phyloP scores from a whole-genome alignment of 2,797 vertebrate species.

The Cirrhinus mrigala region DNA sequence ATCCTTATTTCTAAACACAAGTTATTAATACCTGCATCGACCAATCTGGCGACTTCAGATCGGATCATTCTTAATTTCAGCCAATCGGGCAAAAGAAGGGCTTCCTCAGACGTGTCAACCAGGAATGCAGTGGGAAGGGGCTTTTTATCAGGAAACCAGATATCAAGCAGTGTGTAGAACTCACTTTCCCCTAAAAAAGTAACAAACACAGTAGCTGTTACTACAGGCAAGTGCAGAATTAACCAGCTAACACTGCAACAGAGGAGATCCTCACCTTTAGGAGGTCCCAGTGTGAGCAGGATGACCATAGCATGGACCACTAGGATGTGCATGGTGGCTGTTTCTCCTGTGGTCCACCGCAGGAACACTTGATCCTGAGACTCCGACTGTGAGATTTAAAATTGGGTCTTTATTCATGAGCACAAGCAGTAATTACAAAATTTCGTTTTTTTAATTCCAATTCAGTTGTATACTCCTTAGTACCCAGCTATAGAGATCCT shows the following conservation, averaged over 20 bases:
- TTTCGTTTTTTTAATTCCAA: no score
- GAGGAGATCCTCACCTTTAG: constrained; percentile 73
- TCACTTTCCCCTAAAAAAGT: constrained; percentile 82
- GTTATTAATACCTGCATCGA: constrained; percentile 87
- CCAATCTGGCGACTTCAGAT: constrained; percentile 92
- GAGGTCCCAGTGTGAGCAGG: constrained; percentile 87
- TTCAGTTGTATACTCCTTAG: constrained; percentile 52
- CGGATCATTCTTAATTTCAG: constrained; percentile 98
- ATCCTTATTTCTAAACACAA: not conserved
- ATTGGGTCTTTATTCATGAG: not conserved
- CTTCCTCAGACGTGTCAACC: constrained; percentile 97
- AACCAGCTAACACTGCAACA: not conserved
- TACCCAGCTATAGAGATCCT: constrained; percentile 99
- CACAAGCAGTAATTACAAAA: not conserved
- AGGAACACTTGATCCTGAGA: constrained; percentile 98
- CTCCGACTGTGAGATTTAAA: constrained; percentile 82
- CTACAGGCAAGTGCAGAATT: not conserved
- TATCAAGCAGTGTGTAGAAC: constrained; percentile 89
- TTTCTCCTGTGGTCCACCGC: constrained; percentile 95
- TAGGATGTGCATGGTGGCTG: constrained; percentile 97
- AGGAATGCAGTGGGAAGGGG: constrained; percentile 96
- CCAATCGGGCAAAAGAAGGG: constrained; percentile 95
- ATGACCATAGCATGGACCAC: constrained; percentile 99
- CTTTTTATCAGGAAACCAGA: constrained; percentile 98
- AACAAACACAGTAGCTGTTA: not conserved